phyloP scores from a whole-genome alignment of 2,113 vertebrate genomes.

The Etheostoma cragini region DNA sequence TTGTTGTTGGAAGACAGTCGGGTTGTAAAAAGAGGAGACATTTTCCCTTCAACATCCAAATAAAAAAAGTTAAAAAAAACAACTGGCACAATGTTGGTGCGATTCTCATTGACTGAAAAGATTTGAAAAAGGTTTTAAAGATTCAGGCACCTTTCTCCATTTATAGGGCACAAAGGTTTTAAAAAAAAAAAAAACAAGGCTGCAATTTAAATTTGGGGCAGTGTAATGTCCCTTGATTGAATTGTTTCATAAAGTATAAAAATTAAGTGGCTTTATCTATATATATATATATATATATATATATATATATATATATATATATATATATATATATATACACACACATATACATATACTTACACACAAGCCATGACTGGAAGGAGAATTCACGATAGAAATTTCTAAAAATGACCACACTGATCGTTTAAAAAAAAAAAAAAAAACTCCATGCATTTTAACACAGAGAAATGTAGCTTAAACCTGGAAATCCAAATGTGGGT shows the following conservation, averaged over 20 bases:
- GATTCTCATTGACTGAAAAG: conserved; percentile 57
- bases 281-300: no score
- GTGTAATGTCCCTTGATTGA: conserved; percentile 32
- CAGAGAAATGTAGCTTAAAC: conserved; percentile 51
- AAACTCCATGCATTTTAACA: conserved; percentile 25
- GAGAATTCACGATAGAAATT: conserved; percentile 30
- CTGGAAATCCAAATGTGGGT: conserved; percentile 34
- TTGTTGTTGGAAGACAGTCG: conserved; percentile 63
- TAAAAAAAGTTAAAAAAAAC: conserved; percentile 49
- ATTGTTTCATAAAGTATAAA: conserved; percentile 13
- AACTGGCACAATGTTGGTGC: conserved; percentile 64
- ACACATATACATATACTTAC: no score
- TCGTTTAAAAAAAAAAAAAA: conserved; percentile 37
- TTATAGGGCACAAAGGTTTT: conserved; percentile 32
- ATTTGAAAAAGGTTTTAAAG: conserved; percentile 39
- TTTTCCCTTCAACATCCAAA: conserved; percentile 82
- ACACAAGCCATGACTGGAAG: conserved; percentile 11
- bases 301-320: no score
- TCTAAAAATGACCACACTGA: conserved; percentile 38
- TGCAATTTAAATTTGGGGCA: conserved; percentile 16
- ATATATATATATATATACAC: no score
- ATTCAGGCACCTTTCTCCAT: conserved; percentile 70
- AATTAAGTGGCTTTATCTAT: not conserved
- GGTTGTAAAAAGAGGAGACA: conserved; percentile 52
- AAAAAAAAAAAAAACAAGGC: conserved; percentile 37